These are phyloP conservation scores for Troides helena DNA, from an alignment of 2,888 invertebrate genomes.

Conservation along the genomic window DNA sequence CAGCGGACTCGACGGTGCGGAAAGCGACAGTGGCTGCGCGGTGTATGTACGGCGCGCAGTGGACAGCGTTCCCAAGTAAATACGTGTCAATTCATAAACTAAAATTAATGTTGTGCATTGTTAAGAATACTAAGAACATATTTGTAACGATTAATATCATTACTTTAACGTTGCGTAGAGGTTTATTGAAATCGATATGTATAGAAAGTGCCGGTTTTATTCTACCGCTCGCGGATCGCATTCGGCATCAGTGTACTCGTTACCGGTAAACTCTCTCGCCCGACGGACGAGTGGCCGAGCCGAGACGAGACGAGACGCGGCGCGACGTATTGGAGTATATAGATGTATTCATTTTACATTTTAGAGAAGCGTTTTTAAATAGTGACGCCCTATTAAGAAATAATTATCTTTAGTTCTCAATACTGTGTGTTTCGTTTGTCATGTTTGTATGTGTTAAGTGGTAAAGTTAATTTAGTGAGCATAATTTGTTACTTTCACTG, in stretches of 20 bases:
- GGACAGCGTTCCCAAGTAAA: constrained; percentile 24
- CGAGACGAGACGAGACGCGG: too few species aligned
- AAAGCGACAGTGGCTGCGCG: constrained; percentile 32
- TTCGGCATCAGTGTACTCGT: neutral
- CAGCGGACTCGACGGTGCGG: neutral
- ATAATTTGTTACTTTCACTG: constrained; percentile 74
- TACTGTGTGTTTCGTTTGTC: constrained; percentile 60
- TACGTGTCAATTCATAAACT: constrained; percentile 74
- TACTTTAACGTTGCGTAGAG: constrained; percentile 72
- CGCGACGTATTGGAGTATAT: constrained; percentile 5
- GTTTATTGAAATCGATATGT: constrained; percentile 60
- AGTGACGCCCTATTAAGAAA: constrained; percentile 50
- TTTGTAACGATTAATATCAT: constrained; percentile 68
- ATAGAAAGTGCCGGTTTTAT: constrained; percentile 30
- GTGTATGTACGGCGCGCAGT: constrained; percentile 9
- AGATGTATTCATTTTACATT: constrained; percentile 4
- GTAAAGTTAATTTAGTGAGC: constrained; percentile 74
- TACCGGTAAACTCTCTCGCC: constrained; percentile 12
- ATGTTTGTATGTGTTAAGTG: constrained; percentile 63
- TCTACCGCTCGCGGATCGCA: constrained; percentile 7
- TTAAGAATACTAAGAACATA: constrained; percentile 68
- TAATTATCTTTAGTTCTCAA: constrained; percentile 54
- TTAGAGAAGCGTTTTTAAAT: constrained; percentile 27
- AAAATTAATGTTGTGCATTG: constrained; percentile 74
- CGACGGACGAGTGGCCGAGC: constrained; percentile 15